Evolutionary conservation across 2,888 invertebrate species (phyloP), one percentile per base, ranked within the genome.

Genomic region (Chymomyza fuscimana): DNA sequence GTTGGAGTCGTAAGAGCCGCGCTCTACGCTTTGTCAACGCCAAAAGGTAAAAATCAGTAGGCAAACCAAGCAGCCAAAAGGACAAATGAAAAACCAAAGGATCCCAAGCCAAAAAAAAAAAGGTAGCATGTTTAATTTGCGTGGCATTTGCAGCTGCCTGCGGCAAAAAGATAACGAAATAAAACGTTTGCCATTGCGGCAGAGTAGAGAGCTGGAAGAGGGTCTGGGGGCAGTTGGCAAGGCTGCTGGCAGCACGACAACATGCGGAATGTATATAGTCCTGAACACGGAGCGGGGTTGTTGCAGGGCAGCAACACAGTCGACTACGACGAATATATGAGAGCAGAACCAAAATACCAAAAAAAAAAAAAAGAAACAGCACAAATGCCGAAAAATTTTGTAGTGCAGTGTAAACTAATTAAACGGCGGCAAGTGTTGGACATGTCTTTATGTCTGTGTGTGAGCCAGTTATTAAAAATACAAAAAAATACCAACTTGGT

Each of bases 91-190:
- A 32, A 61, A 58, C 58, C 61, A 65, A 64, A 65, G 36, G 60
- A n/a, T 32, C n/a, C 32, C 5, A 32, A 76, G 74, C 56, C 60
- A 68, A 73, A 25, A 25, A 25, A 77, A 67, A 80, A 83, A 89
- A 87, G 84, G 83, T 81, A 88, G 89, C 82, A 83, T 86, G 89
- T 89, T 90, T 89, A 90, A 90, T 90, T 90, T 90, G 87, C 89
- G 89, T 90, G 86, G 87, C 86, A 89, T 90, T 89, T 89, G 87
- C 90, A 89, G 88, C 87, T 87, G 90, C 90, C 90, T 90, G 90
- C 82, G 89, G 90, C 89, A 90, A 89, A 90, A 89, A 90, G 90
- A 89, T 90, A 89, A 89, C 90, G 88, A 89, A 89, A 87, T 86
- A 84, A 88, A 88, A 83, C 82, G 83, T 83, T 88, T 87, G 66